phyloP scores from a whole-genome alignment of 1,140 invertebrate species.

The Nebria ingens region DNA sequence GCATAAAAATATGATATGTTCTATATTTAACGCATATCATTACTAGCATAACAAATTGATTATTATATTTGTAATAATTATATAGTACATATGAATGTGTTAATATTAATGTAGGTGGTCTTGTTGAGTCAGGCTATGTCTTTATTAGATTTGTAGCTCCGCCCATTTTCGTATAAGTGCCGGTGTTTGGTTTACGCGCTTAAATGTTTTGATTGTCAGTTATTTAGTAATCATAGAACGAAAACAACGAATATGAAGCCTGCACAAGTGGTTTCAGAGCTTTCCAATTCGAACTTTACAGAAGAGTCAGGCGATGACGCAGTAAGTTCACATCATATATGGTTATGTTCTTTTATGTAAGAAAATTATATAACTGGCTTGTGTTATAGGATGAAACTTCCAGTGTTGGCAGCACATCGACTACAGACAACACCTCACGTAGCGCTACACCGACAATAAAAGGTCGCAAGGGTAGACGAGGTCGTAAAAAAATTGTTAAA shows the following conservation, averaged over 20 bases:
- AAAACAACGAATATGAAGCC: slow-evolving; percentile 1
- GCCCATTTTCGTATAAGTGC: too few relatives aligned
- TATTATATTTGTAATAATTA: too few relatives aligned
- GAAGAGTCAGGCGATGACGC: slow-evolving; percentile 33
- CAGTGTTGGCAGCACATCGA: slow-evolving; percentile 74
- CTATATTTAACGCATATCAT: too few relatives aligned
- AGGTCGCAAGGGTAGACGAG: slow-evolving; percentile 50
- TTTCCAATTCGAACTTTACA: slow-evolving; percentile 24
- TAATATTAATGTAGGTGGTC: too few relatives aligned
- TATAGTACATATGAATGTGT: too few relatives aligned
- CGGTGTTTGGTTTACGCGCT: background rate
- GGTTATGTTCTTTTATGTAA: background rate
- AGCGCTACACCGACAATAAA: slow-evolving; percentile 76
- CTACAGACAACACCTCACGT: slow-evolving; percentile 71
- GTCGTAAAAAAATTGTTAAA: slow-evolving; percentile 51
- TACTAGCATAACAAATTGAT: too few relatives aligned
- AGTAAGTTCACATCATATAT: slow-evolving; percentile 15
- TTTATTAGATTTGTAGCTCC: too few relatives aligned
- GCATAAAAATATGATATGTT: too few relatives aligned
- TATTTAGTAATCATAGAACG: background rate
- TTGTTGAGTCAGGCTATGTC: too few relatives aligned
- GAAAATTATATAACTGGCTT: background rate
- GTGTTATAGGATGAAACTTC: slow-evolving; percentile 58
- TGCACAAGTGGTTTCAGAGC: background rate
- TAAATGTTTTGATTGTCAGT: background rate